Base-by-base conservation (phyloP, 2,888 invertebrate species). In the Macrophya annulata region DNA sequence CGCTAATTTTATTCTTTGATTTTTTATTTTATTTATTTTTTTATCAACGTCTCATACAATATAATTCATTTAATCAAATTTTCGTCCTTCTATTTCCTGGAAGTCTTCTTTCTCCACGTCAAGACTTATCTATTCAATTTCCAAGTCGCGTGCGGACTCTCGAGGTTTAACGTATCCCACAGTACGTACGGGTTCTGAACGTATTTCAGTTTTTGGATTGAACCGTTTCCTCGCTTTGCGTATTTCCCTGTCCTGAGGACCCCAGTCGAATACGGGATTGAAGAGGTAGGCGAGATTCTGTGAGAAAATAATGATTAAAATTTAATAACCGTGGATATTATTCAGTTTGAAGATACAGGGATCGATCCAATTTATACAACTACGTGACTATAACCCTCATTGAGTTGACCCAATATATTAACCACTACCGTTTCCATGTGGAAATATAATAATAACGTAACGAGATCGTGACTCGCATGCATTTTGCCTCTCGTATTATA, bases 261-360 rank as follows among this genome's bases (percentile, higher is more conserved):
- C 81, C 81, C 81, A 81, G 62, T 81, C 81, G 43, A 62, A 81
- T 37, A 81, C 81, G 62, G 81, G 81, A 25, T 81, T 81, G 40
- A 81, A 62, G 10, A 81, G 59, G 25, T 81, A 81, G 6, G 81
- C 62, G 6, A 81, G 59, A 81, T 81, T 81, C 81, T 81, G 81
- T 1, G 9, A 40, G 15, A 6, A 8, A 62, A 40, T 21, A 55
- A n/a, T 17, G 45, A 8, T n/a, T 0, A 31, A 31, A 6, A 81
- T 43, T 81, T 25, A 15, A 81, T 81, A n/a, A 15, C 43, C 15
- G 21, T 10, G 25, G n/a, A 31, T 8, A 45, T 43, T n/a, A 43
- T 74, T 37, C 17, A 4, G n/a, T 6, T 15, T 17, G 9, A 9
- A 71, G n/a, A 40, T 8, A 31, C n/a, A 40, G 43, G 71, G 40